A percentile compares a stretch with the other conserved stretches of the same genome.
phyloP scores from a whole-genome alignment of 2,888 invertebrate species.

The Hypselothyrea guttata region DNA sequence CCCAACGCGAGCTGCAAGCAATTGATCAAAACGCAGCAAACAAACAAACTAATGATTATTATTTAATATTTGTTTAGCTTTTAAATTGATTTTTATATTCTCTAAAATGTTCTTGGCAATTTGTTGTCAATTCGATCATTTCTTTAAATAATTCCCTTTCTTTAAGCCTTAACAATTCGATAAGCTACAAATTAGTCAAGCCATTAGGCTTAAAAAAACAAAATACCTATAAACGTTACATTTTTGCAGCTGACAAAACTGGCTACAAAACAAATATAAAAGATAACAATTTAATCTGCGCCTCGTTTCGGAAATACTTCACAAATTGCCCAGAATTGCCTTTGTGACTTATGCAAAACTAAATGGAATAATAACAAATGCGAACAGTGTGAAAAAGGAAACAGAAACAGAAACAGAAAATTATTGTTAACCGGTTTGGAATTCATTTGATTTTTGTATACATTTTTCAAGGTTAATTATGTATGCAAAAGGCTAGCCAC shows the following conservation, averaged over 20 bases:
- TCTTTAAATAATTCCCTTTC: no score
- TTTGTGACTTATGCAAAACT: slow-evolving; percentile 46
- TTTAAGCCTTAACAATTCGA: no score
- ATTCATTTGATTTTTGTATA: slow-evolving; percentile 46
- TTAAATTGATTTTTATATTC: no score
- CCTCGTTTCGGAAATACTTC: slow-evolving; percentile 5
- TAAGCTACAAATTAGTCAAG: slow-evolving; percentile 9
- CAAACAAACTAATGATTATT: no score
- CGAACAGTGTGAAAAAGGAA: slow-evolving; percentile 25
- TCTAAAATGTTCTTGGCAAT: no score
- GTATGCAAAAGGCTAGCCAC: slow-evolving; percentile 42
- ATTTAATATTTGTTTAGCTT: no score
- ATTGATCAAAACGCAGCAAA: no score
- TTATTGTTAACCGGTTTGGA: slow-evolving; percentile 62
- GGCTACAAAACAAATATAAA: slow-evolving; percentile 15
- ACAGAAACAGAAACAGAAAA: slow-evolving; percentile 15
- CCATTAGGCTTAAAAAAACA: slow-evolving; percentile 12
- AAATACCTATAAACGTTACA: slow-evolving; percentile 2
- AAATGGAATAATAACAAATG: slow-evolving; percentile 26
- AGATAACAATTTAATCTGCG: slow-evolving; percentile 7
- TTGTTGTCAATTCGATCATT: no score
- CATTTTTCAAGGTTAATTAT: slow-evolving; percentile 61
- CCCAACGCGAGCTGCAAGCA: no score
- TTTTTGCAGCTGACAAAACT: slow-evolving; percentile 2
- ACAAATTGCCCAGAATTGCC: slow-evolving; percentile 32